Percentiles rank a stretch among this genome's conserved stretches.
Evolutionary conservation across 1,140 invertebrate genomes (phyloP).

Genomic region (Pristionchus pacificus): DNA sequence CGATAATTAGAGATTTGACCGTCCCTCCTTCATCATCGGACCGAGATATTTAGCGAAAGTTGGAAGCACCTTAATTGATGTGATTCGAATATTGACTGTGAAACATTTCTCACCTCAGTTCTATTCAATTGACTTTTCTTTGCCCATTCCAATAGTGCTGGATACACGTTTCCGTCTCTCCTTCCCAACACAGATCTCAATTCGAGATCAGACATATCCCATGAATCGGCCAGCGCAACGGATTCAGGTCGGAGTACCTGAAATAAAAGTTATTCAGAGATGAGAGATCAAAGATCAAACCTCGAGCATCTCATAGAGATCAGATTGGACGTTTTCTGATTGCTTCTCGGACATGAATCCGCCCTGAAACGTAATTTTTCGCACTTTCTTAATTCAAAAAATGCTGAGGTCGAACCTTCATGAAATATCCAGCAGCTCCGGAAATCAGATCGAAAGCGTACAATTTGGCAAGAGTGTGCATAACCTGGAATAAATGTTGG

Average conservation of each 20-base stretch:
- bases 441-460: slow-evolving; percentile 21
- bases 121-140: slow-evolving; percentile 80
- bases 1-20: too few species aligned
- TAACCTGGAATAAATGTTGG: background rate
- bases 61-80: too few species aligned
- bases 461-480: slow-evolving; percentile 13
- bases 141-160: slow-evolving; percentile 77
- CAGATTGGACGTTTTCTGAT: slow-evolving; percentile 30
- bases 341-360: slow-evolving; percentile 35
- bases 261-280: background rate
- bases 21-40: slow-evolving; percentile 45
- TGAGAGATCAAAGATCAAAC: background rate
- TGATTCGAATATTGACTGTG: background rate
- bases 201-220: slow-evolving; percentile 78
- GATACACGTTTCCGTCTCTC: slow-evolving; percentile 82
- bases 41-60: slow-evolving; percentile 42
- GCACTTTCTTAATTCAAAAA: background rate
- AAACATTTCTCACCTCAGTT: slow-evolving; percentile 59
- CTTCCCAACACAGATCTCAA: slow-evolving; percentile 72
- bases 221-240: slow-evolving; percentile 81
- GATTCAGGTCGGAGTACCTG: slow-evolving; percentile 68
- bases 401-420: slow-evolving; percentile 8
- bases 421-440: slow-evolving; percentile 9
- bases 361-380: slow-evolving; percentile 14
- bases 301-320: slow-evolving; percentile 27